phyloP scores from a whole-genome alignment of 2,888 invertebrate genomes.

The Chorisops tibialis region DNA sequence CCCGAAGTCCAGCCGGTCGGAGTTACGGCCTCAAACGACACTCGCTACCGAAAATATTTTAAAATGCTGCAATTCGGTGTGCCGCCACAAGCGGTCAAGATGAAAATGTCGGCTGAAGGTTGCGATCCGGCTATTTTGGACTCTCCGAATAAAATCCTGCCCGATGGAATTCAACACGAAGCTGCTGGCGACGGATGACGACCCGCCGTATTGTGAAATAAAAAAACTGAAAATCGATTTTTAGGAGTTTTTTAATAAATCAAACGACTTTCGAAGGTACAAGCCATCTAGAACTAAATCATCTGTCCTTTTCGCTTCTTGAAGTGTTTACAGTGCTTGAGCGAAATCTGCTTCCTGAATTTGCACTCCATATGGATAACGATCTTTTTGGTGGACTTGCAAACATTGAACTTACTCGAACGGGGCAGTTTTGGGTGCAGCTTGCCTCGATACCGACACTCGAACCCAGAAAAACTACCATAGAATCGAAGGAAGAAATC shows the following conservation, averaged over 20 bases:
- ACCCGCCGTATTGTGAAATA: constrained; percentile 25
- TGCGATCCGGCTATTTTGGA: constrained; percentile 70
- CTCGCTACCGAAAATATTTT: constrained; percentile 72
- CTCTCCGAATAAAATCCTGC: constrained; percentile 41
- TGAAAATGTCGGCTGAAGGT: constrained; percentile 82
- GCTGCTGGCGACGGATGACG: constrained; percentile 23
- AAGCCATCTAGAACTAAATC: constrained; percentile 86
- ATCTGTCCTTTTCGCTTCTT: constrained; percentile 99
- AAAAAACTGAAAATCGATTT: neutral
- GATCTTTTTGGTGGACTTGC: constrained; percentile 99
- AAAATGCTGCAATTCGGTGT: constrained; percentile 91
- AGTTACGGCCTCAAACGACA: constrained; percentile 57
- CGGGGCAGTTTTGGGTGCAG: neutral
- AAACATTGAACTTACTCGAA: constrained; percentile 20
- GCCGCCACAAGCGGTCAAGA: constrained; percentile 73
- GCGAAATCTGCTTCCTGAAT: constrained; percentile 91
- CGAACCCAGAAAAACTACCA: neutral
- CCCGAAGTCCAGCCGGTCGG: constrained; percentile 35
- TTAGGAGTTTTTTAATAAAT: neutral
- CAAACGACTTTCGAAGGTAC: constrained; percentile 32
- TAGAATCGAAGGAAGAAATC: neutral
- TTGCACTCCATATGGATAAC: constrained; percentile 99
- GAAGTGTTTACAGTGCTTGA: constrained; percentile 99
- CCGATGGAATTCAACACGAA: constrained; percentile 37
- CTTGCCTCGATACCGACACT: neutral